Conservation (phyloP, 2,797 vertebrate species). For the Xenopus petersii region DNA sequence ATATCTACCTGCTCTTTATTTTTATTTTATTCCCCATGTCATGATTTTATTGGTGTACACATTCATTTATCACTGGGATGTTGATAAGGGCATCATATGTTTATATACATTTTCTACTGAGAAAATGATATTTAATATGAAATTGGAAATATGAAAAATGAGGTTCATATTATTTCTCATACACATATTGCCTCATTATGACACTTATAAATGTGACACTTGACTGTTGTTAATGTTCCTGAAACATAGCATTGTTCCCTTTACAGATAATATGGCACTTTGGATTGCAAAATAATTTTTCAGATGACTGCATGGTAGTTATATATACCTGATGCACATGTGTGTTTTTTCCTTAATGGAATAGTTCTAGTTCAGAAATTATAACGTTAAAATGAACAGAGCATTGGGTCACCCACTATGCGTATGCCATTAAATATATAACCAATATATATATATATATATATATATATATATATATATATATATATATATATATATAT, state of each 20-base stretch:
- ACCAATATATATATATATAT: too few species aligned
- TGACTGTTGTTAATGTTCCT: conserved; percentile 11
- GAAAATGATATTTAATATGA: conserved; percentile 21
- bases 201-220: conserved; percentile 3
- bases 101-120: conserved; percentile 26
- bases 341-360: too few species aligned
- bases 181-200: too few species aligned
- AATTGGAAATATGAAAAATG: conserved; percentile 19
- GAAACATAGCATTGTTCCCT: conserved; percentile 4
- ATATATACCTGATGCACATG: not conserved
- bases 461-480: too few species aligned
- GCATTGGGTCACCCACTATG: too few species aligned
- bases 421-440: too few species aligned
- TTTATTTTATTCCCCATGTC: not conserved
- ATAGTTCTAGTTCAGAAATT: too few species aligned
- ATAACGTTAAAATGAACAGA: too few species aligned
- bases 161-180: not conserved
- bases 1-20: too few species aligned
- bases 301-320: conserved; percentile 17
- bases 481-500: too few species aligned
- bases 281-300: conserved; percentile 42
- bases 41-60: not conserved
- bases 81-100: conserved; percentile 32
- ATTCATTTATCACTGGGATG: conserved; percentile 15
- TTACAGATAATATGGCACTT: conserved; percentile 33